A percentile compares a stretch with the other conserved stretches of the same genome.
These are phyloP conservation scores for Salvator merianae DNA, from an alignment of 2,113 vertebrate genomes.

Conservation along the genomic window DNA sequence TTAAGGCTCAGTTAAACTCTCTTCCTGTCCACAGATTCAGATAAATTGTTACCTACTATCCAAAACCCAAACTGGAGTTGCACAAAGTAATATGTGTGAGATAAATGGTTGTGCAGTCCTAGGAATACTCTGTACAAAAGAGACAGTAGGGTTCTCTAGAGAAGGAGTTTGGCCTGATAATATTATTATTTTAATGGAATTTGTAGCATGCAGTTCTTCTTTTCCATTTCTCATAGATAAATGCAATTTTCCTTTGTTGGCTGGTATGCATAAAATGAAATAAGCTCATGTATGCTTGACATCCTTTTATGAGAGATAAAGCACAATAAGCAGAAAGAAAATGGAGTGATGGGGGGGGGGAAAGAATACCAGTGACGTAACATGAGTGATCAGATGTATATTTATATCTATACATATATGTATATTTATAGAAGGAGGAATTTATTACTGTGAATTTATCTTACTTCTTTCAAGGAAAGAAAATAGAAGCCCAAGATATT, in stretches of 20 bases:
- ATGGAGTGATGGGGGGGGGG: neutral
- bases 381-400: too few relatives aligned
- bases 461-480: neutral
- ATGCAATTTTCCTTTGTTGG: neutral
- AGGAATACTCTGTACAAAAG: neutral
- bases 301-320: neutral
- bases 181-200: conserved; percentile 19
- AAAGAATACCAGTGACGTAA: neutral
- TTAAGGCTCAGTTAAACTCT: neutral
- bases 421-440: neutral
- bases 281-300: neutral
- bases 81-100: conserved; percentile 14
- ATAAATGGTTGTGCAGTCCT: neutral
- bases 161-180: conserved; percentile 22
- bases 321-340: neutral
- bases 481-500: neutral
- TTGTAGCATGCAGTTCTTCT: neutral
- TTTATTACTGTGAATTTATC: neutral
- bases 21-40: conserved; percentile 16
- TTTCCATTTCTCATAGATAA: conserved; percentile 3
- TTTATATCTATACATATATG: neutral
- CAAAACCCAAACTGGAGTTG: conserved; percentile 29
- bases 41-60: neutral
- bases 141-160: neutral
- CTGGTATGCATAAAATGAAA: neutral